Base-by-base conservation (phyloP, 2,797 vertebrate species). In the Botia almorhae region DNA sequence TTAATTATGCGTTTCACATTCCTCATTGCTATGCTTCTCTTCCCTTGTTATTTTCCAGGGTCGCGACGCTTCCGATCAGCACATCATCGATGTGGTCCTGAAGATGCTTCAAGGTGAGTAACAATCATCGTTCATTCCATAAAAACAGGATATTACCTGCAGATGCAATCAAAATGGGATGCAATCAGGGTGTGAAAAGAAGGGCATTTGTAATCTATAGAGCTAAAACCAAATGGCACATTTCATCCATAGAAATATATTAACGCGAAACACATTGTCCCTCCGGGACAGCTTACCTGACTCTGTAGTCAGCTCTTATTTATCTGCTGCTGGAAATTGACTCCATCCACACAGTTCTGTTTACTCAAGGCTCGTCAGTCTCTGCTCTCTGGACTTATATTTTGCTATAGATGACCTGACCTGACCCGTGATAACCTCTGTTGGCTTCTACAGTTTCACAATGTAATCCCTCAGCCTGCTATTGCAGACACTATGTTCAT, bases 101-200 rank as follows among this genome's bases (percentile, higher is more conserved):
- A 99, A 98, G 92, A 99, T 99, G 96, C 89, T 99, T 87, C 98
- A 99, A 93, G 98, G 98, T 98, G 89, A 96, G 94, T 74, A 21
- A 67, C 56, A 75, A 55, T 73, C 50, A 70, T 82, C 43, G 51
- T 74, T 76, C 58, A 26, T 65, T 29, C 19, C 16, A 2, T 63
- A 55, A 76, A 81, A 58, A 64, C 26, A 51, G n/a, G 39, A 63
- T 33, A 69, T 70, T 65, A 69, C 21, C 26, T 50, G n/a, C 26
- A 17, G n/a, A 67, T 19, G 36, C 53, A 26, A 53, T 76, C 46
- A 12, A 83, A 51, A 73, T 43, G 29, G 69, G 33, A 73, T 43
- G 51, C 19, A 67, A 61, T 74, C 75, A 53, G 48, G 29, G 68
- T 17, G 76, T 76, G 70, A 63, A 48, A 84, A 67, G 55, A 69